Evolutionary conservation across 1,140 invertebrate genomes (phyloP).

Genomic region (Melanaphis sacchari): DNA sequence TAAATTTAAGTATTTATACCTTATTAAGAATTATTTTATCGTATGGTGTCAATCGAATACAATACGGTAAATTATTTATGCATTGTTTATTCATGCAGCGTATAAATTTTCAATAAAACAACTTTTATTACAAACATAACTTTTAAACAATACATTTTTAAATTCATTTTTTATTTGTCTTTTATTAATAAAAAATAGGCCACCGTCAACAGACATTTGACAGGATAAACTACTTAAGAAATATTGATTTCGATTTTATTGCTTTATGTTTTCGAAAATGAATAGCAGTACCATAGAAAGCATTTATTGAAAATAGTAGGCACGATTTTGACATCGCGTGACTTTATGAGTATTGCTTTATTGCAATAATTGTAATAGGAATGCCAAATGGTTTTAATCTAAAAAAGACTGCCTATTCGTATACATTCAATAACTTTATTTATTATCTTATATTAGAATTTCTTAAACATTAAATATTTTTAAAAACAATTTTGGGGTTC

Average conservation of each 20-base stretch:
- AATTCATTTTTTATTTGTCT: not conserved
- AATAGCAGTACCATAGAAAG: not conserved
- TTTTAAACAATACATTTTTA: not conserved
- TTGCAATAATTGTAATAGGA: slow-evolving; percentile 30
- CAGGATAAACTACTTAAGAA: not conserved
- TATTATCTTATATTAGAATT: not conserved
- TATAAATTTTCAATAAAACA: not conserved
- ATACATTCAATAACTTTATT: not conserved
- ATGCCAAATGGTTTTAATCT: slow-evolving; percentile 37
- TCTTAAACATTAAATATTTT: too few relatives aligned
- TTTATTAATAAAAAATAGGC: not conserved
- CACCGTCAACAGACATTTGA: not conserved
- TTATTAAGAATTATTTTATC: not conserved
- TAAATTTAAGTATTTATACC: not conserved
- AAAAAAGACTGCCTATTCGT: not conserved
- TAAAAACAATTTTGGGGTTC: too few relatives aligned
- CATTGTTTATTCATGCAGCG: not conserved
- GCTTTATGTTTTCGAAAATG: slow-evolving; percentile 20
- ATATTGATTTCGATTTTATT: slow-evolving; percentile 45
- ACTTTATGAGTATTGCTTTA: slow-evolving; percentile 12
- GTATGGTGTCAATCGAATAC: not conserved
- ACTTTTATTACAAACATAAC: not conserved
- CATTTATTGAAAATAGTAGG: slow-evolving; percentile 22
- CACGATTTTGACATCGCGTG: slow-evolving; percentile 10
- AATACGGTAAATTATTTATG: not conserved